Base-by-base conservation (phyloP, 2,113 vertebrate species). In the Thinocorus orbignyianus region DNA sequence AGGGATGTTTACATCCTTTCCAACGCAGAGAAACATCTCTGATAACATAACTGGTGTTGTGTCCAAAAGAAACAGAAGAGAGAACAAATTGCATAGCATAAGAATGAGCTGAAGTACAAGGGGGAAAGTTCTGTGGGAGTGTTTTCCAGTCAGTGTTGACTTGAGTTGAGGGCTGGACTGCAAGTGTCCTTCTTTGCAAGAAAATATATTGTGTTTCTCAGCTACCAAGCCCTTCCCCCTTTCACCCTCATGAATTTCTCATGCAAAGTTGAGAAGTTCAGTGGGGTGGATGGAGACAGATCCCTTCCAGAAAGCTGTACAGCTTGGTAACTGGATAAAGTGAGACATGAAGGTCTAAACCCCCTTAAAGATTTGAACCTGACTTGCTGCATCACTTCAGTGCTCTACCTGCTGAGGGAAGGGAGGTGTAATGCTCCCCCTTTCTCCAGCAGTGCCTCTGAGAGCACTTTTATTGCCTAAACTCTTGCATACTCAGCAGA, bases 381-480 rank as follows among this genome's bases (percentile, higher is more conserved):
- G 52, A 64, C 31, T 81, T 55, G 5, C 26, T 76, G 33, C 10
- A 7, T 64, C 26, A 7, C 8, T 87, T 69, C 3, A 0, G 14
- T 84, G 57, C 17, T 81, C 28, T 60, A 46, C 71, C 28, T 74
- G 23, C 33, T 51, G 17, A 85, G 48, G 16, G 33, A 64, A 79
- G 48, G 57, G 33, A 87, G 3, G 30, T 74, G 2, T 46, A 35
- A 20, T 46, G 17, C 17, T 8, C 4, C 3, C 6, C 1, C 20
- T 48, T 33, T 22, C 30, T 80, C 54, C 23, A 69, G 2, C 20
- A 0, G 0, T 39, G 23, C 10, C 9, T 77, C 30, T 41, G 48
- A 51, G 25, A 48, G 16, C 28, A 22, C 11, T 79, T 93, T 42
- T 68, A 37, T 58, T 62, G 81, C 23, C 52, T n/a, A 49, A 60